Evolutionary conservation across 2,113 vertebrate species (phyloP), one percentile per base, ranked within the genome.

Genomic region (Uria aalge): DNA sequence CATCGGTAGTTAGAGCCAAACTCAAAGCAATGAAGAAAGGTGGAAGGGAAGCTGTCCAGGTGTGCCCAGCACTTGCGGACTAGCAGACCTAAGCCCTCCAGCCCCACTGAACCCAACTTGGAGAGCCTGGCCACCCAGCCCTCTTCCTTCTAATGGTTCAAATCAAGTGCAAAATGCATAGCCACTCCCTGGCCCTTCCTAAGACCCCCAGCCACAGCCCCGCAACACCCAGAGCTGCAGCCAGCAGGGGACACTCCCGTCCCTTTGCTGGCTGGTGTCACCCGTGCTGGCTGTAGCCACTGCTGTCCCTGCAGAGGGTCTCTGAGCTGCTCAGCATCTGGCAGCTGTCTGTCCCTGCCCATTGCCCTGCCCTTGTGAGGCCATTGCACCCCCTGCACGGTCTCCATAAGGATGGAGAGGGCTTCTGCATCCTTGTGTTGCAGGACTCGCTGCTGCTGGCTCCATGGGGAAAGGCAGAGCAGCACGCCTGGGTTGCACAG

Each of bases 321-420:
- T 56, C 48, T 56, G 88, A 78, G 74, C 62, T 1, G 0, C 45
- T 85, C 40, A 36, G 66, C 29, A 8, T 57, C 41, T 5, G 9
- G 50, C 47, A 81, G 67, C 50, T 43, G 5, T 17, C 19, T 50
- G 45, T 50, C 30, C 43, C n/a, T 84, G 52, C 34, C 41, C 17
- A 5, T 24, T 8, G 0, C 40, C 13, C 11, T 47, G 60, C 30
- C 66, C 21, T 24, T 12, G 1, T 2, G 6, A 85, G 56, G 41
- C 57, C 5, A 6, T 21, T 12, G 16, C 7, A 15, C 63, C 10
- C 2, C 0, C 5, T 22, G 0, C 0, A 0, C 7, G 4, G 36
- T 48, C 47, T 52, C 56, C 66, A 36, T 60, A 47, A 72, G 43
- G 38, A 24, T 41, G 34, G 26, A 59, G 18, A 7, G 5, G 41